These are phyloP conservation scores for Oryctes rhinoceros DNA, from an alignment of 1,140 invertebrate genomes.

Conservation along the genomic window DNA sequence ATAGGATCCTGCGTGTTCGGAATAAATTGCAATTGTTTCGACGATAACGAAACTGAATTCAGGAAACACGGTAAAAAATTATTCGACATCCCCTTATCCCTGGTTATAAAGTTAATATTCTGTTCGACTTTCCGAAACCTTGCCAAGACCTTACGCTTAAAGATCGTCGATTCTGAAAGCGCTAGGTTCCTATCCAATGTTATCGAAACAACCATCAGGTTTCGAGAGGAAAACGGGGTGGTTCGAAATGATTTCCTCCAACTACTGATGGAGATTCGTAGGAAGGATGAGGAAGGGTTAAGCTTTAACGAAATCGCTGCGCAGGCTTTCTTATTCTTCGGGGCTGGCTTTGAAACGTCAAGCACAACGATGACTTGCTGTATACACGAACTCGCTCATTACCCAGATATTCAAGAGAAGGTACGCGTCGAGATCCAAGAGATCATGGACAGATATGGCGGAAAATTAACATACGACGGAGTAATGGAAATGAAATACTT, in stretches of 20 bases:
- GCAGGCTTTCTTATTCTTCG: constrained; percentile 66
- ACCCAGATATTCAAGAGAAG: constrained; percentile 62
- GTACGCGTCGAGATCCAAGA: constrained; percentile 60
- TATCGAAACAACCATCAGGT: constrained; percentile 57
- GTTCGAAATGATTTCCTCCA: constrained; percentile 61
- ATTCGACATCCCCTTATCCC: constrained; percentile 45
- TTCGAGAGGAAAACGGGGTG: constrained; percentile 58
- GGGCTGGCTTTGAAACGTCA: constrained; percentile 70
- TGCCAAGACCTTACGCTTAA: constrained; percentile 45
- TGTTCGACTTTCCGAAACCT: constrained; percentile 48
- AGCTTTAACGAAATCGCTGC: constrained; percentile 61
- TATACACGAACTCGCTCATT: constrained; percentile 61
- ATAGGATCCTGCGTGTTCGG: constrained; percentile 60
- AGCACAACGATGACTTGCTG: constrained; percentile 60
- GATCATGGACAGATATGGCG: constrained; percentile 60
- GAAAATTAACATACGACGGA: constrained; percentile 65
- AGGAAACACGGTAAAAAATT: constrained; percentile 52
- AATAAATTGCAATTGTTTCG: constrained; percentile 56
- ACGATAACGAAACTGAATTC: constrained; percentile 53
- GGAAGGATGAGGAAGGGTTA: neutral
- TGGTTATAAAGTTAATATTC: constrained; percentile 46
- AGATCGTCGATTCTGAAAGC: constrained; percentile 51
- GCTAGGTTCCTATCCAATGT: constrained; percentile 59
- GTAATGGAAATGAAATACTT: constrained; percentile 63
- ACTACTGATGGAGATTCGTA: constrained; percentile 56